phyloP scores from a whole-genome alignment of 2,888 invertebrate species.

The Yponomeuta sedellus region DNA sequence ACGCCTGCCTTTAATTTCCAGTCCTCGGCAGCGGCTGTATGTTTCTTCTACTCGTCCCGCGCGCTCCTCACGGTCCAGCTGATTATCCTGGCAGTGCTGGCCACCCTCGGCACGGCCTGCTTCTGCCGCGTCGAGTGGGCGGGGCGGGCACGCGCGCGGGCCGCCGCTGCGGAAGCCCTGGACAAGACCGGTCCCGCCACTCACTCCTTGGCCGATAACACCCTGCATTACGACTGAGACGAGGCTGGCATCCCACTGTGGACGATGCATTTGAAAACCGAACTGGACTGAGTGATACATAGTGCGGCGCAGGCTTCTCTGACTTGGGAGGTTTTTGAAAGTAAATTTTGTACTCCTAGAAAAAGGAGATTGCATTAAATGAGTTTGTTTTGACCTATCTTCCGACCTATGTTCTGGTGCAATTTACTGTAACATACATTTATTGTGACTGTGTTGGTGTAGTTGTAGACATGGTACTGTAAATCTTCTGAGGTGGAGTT shows the following conservation, averaged over 20 bases:
- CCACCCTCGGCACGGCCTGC: slow-evolving; percentile 82
- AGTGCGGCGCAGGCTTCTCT: no score
- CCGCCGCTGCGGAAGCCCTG: slow-evolving; percentile 38
- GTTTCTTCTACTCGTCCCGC: slow-evolving; percentile 88
- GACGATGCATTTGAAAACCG: no score
- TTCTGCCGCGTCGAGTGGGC: slow-evolving; percentile 88
- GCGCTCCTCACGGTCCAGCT: slow-evolving; percentile 85
- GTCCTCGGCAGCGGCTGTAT: slow-evolving; percentile 90
- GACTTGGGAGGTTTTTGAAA: no score
- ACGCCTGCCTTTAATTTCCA: slow-evolving; percentile 42
- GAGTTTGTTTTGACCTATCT: no score
- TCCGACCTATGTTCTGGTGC: no score
- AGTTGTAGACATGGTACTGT: no score
- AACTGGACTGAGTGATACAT: no score
- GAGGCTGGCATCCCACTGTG: neutral
- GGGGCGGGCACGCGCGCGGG: slow-evolving; percentile 47
- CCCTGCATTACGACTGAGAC: slow-evolving; percentile 58
- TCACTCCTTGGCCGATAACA: slow-evolving; percentile 56
- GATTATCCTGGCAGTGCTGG: slow-evolving; percentile 81
- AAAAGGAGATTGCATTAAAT: no score
- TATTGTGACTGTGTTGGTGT: no score
- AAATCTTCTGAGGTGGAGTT: no score
- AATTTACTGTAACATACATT: no score
- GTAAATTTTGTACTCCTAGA: no score
- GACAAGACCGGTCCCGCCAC: slow-evolving; percentile 47